Evolutionary conservation across 2,113 vertebrate species (phyloP).

Genomic region (Siniperca knerii): DNA sequence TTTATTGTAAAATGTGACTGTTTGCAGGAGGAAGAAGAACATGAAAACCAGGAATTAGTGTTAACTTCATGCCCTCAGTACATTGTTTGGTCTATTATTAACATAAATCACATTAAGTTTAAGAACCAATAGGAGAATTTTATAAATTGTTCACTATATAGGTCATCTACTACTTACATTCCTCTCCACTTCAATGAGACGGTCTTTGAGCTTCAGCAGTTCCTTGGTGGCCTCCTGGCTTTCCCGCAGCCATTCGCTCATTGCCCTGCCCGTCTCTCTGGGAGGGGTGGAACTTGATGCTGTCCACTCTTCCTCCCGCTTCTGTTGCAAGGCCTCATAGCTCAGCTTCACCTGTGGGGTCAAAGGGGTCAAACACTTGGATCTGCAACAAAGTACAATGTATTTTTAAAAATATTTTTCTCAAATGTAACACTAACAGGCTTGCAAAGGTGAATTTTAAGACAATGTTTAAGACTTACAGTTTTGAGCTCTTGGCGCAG

Average conservation of each 20-base stretch:
- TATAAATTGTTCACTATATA: not conserved
- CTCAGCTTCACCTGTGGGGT: conserved; percentile 92
- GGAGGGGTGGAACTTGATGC: conserved; percentile 84
- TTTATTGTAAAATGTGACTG: not conserved
- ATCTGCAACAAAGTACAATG: not conserved
- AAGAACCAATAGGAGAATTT: not conserved
- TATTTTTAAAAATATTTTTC: not conserved
- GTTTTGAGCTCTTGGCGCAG: conserved; percentile 94
- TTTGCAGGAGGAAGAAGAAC: too few relatives aligned
- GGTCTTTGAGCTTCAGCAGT: conserved; percentile 94
- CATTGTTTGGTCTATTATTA: not conserved
- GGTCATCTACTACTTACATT: conserved; percentile 49
- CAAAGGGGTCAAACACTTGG: not conserved
- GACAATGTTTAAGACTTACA: conserved; percentile 81
- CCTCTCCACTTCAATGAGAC: conserved; percentile 94
- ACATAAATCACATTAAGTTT: not conserved
- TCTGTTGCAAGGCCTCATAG: conserved; percentile 96
- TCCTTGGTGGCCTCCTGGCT: conserved; percentile 96
- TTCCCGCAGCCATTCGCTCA: conserved; percentile 93
- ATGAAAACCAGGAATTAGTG: not conserved
- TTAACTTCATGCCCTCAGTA: not conserved
- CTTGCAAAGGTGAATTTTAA: not conserved
- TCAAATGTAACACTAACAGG: not conserved
- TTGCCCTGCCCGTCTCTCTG: conserved; percentile 82
- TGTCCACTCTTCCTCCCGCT: conserved; percentile 91